A percentile compares a stretch with the other conserved stretches of the same genome.
phyloP scores from a whole-genome alignment of 2,888 invertebrate species.

The Pachymerium ferrugineum region DNA sequence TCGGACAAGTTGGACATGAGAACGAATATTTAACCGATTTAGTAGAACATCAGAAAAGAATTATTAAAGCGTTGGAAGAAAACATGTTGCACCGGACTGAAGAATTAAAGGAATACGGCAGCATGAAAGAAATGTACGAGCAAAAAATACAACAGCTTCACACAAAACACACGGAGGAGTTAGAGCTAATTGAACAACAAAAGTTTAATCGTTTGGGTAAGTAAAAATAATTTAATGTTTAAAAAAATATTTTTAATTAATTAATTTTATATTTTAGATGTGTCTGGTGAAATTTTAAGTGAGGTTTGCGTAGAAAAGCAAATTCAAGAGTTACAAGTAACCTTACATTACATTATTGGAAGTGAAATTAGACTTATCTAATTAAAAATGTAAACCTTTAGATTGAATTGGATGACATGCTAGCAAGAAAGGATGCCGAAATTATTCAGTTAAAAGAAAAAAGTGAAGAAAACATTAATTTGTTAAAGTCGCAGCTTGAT shows the following conservation, averaged over 20 bases:
- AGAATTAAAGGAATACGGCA: background rate
- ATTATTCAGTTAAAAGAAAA: background rate
- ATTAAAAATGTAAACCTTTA: background rate
- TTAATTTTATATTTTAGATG: background rate
- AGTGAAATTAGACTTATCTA: too few species aligned
- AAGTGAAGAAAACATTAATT: background rate
- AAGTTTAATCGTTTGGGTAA: background rate
- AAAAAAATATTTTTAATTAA: background rate
- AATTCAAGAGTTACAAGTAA: background rate
- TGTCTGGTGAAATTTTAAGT: background rate
- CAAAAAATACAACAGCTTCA: background rate
- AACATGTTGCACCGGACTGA: too few species aligned
- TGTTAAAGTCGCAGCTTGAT: background rate
- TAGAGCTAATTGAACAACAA: background rate
- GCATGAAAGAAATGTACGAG: background rate
- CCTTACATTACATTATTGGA: background rate
- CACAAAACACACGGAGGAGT: background rate
- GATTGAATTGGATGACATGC: background rate
- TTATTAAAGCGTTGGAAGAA: too few species aligned
- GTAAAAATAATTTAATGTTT: background rate
- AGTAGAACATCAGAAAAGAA: too few species aligned
- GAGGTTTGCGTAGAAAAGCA: background rate
- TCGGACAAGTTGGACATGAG: too few species aligned
- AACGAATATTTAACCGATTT: too few species aligned
- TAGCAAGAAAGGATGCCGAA: background rate